These are phyloP conservation scores for Xiphorhynchus elegans DNA, from an alignment of 2,113 vertebrate genomes.

Conservation along the genomic window DNA sequence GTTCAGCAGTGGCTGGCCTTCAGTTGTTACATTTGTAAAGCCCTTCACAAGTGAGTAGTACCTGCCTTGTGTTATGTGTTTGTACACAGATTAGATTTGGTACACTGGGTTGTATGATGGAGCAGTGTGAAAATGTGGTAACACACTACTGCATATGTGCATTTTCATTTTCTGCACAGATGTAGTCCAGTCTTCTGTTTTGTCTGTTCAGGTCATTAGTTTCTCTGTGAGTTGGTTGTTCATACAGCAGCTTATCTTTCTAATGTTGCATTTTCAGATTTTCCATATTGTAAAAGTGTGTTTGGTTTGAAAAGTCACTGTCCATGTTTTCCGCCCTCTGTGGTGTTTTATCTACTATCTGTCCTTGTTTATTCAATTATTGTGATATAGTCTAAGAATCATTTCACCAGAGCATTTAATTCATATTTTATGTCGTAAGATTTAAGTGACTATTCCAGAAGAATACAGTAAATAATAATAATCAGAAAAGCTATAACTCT, in stretches of 20 bases:
- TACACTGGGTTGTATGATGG: accelerated
- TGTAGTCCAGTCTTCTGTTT: background rate
- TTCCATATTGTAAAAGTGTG: background rate
- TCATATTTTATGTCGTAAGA: background rate
- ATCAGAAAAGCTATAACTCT: background rate
- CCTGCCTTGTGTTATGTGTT: accelerated
- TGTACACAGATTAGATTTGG: background rate
- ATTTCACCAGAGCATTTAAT: background rate
- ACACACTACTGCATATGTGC: background rate
- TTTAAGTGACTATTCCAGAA: background rate
- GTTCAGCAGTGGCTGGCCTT: background rate
- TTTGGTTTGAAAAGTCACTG: background rate
- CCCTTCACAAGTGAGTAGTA: background rate
- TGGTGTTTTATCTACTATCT: background rate
- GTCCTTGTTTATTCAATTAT: background rate
- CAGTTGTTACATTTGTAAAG: background rate
- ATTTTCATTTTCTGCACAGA: background rate
- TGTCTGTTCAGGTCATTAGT: background rate
- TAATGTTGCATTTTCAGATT: background rate
- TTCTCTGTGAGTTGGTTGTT: background rate
- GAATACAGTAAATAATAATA: background rate
- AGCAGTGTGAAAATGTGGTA: background rate
- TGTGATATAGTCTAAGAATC: background rate
- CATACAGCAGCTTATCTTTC: background rate
- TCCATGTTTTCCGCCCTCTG: background rate